These are phyloP conservation scores for Eulemur mongoz DNA, from an alignment of 2,797 vertebrate species.

Conservation along the genomic window DNA sequence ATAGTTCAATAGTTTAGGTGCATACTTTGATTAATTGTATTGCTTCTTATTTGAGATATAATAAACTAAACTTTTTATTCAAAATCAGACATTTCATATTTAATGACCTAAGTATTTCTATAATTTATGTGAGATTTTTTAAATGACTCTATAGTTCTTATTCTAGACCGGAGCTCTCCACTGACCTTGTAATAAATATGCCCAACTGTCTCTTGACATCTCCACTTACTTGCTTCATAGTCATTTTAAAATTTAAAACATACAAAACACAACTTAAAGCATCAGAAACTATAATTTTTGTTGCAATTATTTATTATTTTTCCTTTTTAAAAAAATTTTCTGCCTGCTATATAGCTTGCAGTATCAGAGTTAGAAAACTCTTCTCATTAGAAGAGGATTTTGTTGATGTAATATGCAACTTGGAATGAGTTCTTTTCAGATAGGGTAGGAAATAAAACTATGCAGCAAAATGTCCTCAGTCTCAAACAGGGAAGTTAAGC, in stretches of 20 bases:
- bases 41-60: too few species aligned
- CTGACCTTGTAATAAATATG: not conserved
- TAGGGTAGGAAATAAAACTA: not conserved
- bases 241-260: conserved; percentile 12
- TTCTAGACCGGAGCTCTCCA: not conserved
- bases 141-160: not conserved
- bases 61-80: too few species aligned
- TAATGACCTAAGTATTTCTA: not conserved
- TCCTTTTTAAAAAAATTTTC: not conserved
- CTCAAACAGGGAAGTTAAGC: not conserved
- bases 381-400: not conserved
- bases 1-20: too few species aligned
- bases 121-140: not conserved
- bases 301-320: not conserved
- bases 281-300: not conserved
- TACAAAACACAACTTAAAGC: not conserved
- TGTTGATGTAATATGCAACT: not conserved
- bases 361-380: not conserved
- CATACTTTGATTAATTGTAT: too few species aligned
- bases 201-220: not conserved
- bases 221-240: not conserved
- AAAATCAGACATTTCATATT: too few species aligned
- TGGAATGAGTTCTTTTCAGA: not conserved
- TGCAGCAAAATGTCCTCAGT: not conserved
- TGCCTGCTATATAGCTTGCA: not conserved